Percentiles rank a stretch among this genome's conserved stretches.
These are phyloP conservation scores for Noctuana brunneofusca DNA, from an alignment of 2,888 invertebrate species.

Conservation along the genomic window DNA sequence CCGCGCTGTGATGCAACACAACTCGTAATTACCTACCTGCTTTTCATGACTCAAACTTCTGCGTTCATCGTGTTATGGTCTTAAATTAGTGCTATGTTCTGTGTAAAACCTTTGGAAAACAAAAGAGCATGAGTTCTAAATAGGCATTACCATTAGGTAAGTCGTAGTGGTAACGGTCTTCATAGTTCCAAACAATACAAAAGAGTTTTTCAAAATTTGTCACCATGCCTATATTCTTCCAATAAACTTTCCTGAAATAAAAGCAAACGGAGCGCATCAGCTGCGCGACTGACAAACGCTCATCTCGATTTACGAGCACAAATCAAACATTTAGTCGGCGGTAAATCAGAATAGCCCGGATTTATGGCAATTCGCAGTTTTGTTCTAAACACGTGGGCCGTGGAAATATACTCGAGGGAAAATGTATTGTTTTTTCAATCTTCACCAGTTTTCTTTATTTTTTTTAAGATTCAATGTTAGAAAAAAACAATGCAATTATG, in stretches of 20 bases:
- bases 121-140: too few relatives aligned
- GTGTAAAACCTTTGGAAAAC: background rate
- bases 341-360: conserved; percentile 76
- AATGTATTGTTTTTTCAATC: background rate
- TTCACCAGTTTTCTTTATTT: too few relatives aligned
- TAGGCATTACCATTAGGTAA: too few relatives aligned
- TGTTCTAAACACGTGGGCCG: conserved; percentile 56
- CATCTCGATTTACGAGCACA: conserved; percentile 80
- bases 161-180: too few relatives aligned
- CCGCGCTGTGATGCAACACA: conserved; percentile 41
- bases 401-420: conserved; percentile 47
- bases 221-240: background rate
- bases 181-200: too few relatives aligned
- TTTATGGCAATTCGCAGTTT: conserved; percentile 65
- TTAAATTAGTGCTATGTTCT: conserved; percentile 20
- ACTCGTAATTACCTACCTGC: conserved; percentile 42
- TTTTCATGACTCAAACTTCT: conserved; percentile 34
- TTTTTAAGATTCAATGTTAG: too few relatives aligned
- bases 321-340: conserved; percentile 78
- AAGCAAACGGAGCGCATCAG: conserved; percentile 50
- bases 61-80: conserved; percentile 14
- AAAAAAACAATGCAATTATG: too few relatives aligned
- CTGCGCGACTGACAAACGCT: conserved; percentile 68
- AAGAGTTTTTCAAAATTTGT: too few relatives aligned
- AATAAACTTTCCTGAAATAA: conserved; percentile 39